A percentile compares a stretch with the other conserved stretches of the same genome.
These are phyloP conservation scores for Morinoia aosen DNA, from an alignment of 2,888 invertebrate species.

Conservation along the genomic window DNA sequence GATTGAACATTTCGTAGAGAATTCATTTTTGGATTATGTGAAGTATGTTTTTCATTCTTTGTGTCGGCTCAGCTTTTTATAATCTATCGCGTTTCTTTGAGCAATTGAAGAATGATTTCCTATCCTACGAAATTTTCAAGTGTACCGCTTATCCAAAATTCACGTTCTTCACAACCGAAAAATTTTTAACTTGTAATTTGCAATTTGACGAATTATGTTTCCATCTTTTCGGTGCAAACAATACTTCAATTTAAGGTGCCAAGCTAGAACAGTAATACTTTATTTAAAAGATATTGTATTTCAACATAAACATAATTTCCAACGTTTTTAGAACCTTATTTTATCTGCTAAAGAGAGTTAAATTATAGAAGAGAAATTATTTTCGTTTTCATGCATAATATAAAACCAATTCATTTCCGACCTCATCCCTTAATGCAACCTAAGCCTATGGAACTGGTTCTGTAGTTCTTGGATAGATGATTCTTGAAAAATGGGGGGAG, in stretches of 20 bases:
- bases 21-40: background rate
- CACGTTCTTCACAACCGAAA: background rate
- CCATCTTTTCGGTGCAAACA: background rate
- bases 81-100: background rate
- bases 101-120: background rate
- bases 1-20: background rate
- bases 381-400: background rate
- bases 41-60: background rate
- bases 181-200: background rate
- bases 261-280: background rate
- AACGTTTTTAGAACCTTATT: background rate
- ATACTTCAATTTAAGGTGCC: too few relatives aligned
- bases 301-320: background rate
- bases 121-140: background rate
- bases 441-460: too few relatives aligned
- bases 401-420: background rate
- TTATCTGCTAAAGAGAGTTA: background rate
- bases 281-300: background rate
- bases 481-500: too few relatives aligned
- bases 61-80: background rate
- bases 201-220: background rate
- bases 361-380: background rate
- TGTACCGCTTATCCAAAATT: background rate
- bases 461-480: background rate
- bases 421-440: background rate